These are phyloP conservation scores for Cherax destructor DNA, from an alignment of 1,140 invertebrate species.

Conservation along the genomic window DNA sequence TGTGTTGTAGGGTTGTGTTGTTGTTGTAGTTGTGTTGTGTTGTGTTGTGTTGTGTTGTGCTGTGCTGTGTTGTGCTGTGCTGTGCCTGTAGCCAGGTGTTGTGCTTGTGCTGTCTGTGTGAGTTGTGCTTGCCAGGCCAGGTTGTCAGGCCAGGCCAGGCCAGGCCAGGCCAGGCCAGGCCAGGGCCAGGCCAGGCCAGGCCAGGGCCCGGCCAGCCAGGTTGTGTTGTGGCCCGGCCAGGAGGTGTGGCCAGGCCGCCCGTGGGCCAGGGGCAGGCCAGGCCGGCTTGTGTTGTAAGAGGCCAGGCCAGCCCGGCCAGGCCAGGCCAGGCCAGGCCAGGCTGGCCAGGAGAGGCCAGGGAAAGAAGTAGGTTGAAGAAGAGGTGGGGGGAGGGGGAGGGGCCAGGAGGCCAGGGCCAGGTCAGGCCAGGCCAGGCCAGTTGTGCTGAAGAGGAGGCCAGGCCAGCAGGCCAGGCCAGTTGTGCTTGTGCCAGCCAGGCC, in stretches of 20 bases:
- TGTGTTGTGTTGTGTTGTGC: too few species aligned
- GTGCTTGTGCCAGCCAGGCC: constrained; percentile 42
- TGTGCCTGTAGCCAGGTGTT: neutral
- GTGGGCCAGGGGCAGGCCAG: neutral
- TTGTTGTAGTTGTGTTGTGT: too few species aligned
- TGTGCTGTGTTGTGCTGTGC: neutral
- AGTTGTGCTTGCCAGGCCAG: too few species aligned
- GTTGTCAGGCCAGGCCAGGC: neutral
- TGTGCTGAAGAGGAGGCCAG: constrained; percentile 23
- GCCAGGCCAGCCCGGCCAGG: too few species aligned
- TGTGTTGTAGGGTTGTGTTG: too few species aligned
- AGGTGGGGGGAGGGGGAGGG: neutral
- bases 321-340: constrained; percentile 13
- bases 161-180: too few species aligned
- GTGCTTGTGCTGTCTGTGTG: neutral
- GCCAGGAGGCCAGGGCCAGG: too few species aligned
- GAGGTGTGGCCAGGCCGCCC: neutral
- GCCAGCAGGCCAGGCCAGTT: constrained; percentile 13
- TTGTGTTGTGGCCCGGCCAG: neutral
- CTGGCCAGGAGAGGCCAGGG: constrained; percentile 29
- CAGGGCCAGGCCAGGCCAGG: too few species aligned
- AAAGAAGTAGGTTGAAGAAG: too few species aligned
- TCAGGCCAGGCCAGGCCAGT: constrained; percentile 45
- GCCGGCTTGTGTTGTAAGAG: neutral
- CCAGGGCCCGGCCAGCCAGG: too few species aligned